These are phyloP conservation scores for Micromesistius poutassou DNA, from an alignment of 2,797 vertebrate species.

Conservation along the genomic window DNA sequence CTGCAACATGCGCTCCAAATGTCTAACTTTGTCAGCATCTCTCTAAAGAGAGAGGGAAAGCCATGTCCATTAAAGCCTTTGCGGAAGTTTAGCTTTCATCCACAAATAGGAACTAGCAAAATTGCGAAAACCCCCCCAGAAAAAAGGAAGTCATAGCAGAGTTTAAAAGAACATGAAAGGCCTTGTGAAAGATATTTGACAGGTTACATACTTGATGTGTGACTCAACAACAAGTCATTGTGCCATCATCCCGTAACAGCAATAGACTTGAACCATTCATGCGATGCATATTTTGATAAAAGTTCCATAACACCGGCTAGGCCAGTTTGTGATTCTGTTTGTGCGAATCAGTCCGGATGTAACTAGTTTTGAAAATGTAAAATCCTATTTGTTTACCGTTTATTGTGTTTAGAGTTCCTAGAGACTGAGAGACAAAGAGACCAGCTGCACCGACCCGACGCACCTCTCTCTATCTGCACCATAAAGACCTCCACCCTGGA, in stretches of 20 bases:
- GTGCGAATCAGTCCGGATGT: neutral
- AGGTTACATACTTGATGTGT: neutral
- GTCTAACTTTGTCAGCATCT: neutral
- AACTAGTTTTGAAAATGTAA: neutral
- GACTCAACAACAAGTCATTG: neutral
- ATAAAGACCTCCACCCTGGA: neutral
- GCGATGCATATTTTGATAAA: neutral
- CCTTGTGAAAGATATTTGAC: neutral
- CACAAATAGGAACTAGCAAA: neutral
- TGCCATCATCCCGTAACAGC: neutral
- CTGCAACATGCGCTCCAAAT: neutral
- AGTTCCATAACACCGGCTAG: neutral
- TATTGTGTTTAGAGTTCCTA: neutral
- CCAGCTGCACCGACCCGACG: neutral
- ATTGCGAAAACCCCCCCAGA: neutral
- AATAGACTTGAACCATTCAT: neutral
- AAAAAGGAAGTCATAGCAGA: neutral
- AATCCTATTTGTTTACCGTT: neutral
- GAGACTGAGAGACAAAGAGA: neutral
- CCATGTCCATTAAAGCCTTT: neutral
- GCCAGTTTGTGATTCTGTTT: neutral
- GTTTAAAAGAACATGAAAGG: neutral
- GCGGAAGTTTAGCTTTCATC: neutral
- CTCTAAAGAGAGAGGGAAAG: neutral
- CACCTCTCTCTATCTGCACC: neutral